A percentile compares a stretch with the other conserved stretches of the same genome.
These are phyloP conservation scores for Graphium colonna DNA, from an alignment of 2,888 invertebrate genomes.

Conservation along the genomic window DNA sequence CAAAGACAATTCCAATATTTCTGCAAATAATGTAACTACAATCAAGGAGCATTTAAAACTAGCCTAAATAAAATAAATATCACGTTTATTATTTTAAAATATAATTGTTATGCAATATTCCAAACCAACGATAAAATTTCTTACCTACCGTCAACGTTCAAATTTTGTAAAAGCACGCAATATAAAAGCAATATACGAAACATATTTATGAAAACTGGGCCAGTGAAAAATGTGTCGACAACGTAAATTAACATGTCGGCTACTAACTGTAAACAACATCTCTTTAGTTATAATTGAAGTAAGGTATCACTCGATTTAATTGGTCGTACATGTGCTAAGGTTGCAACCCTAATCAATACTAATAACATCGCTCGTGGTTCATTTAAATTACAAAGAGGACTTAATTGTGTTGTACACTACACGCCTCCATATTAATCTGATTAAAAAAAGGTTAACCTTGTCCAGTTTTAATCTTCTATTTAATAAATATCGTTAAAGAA, in stretches of 20 bases:
- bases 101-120: too few relatives aligned
- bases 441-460: not conserved
- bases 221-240: conserved; percentile 23
- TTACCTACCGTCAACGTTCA: too few relatives aligned
- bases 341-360: conserved; percentile 74
- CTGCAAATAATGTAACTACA: too few relatives aligned
- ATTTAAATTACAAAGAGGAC: conserved; percentile 48
- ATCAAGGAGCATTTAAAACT: too few relatives aligned
- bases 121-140: too few relatives aligned
- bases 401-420: conserved; percentile 38
- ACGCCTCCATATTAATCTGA: not conserved
- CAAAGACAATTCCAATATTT: too few relatives aligned
- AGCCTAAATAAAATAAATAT: too few relatives aligned
- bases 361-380: conserved; percentile 63
- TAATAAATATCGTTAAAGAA: too few relatives aligned
- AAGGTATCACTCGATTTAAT: conserved; percentile 78
- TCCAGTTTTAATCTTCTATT: too few relatives aligned
- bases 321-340: conserved; percentile 70
- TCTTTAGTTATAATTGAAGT: conserved; percentile 70
- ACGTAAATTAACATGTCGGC: conserved; percentile 62
- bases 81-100: too few relatives aligned
- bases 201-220: not conserved
- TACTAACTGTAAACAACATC: conserved; percentile 75
- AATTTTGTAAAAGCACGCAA: not conserved
- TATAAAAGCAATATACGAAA: not conserved